Percentiles rank a stretch among this genome's conserved stretches.
These are phyloP conservation scores for Papilio aristodemus DNA, from an alignment of 1,140 invertebrate genomes.

Conservation along the genomic window DNA sequence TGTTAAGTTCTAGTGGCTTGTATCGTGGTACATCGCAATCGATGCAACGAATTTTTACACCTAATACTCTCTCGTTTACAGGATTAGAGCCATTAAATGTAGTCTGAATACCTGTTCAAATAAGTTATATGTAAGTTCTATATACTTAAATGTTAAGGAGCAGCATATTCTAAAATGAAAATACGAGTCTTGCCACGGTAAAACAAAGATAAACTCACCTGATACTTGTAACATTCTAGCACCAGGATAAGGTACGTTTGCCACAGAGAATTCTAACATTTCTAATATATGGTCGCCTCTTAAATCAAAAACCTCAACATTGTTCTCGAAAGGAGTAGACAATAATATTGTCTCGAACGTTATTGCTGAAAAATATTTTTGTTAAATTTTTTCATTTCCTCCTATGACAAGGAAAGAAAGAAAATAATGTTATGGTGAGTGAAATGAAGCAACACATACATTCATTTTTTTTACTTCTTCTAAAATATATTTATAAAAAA, in stretches of 20 bases:
- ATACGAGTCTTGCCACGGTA: neutral
- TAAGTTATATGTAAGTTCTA: slow-evolving; percentile 17
- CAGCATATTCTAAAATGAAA: no score
- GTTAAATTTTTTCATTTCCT: neutral
- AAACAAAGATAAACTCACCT: slow-evolving; percentile 45
- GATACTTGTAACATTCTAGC: slow-evolving; percentile 83
- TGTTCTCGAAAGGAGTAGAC: slow-evolving; percentile 86
- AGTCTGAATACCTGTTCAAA: slow-evolving; percentile 63
- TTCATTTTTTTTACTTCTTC: no score
- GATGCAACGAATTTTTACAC: slow-evolving; percentile 83
- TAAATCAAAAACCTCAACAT: slow-evolving; percentile 84
- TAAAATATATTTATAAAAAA: no score
- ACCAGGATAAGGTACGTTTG: slow-evolving; percentile 74
- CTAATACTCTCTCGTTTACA: slow-evolving; percentile 80
- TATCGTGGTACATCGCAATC: slow-evolving; percentile 85
- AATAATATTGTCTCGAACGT: slow-evolving; percentile 84
- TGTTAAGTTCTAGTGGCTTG: slow-evolving; percentile 74
- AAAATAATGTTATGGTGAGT: no score
- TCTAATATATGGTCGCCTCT: slow-evolving; percentile 83
- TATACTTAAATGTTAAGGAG: no score
- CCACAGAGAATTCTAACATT: slow-evolving; percentile 82
- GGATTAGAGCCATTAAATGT: slow-evolving; percentile 79
- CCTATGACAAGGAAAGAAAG: no score
- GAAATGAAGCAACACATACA: no score
- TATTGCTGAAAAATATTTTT: slow-evolving; percentile 75